These are phyloP conservation scores for Epinotia nisella DNA, from an alignment of 2,888 invertebrate species.

Conservation along the genomic window DNA sequence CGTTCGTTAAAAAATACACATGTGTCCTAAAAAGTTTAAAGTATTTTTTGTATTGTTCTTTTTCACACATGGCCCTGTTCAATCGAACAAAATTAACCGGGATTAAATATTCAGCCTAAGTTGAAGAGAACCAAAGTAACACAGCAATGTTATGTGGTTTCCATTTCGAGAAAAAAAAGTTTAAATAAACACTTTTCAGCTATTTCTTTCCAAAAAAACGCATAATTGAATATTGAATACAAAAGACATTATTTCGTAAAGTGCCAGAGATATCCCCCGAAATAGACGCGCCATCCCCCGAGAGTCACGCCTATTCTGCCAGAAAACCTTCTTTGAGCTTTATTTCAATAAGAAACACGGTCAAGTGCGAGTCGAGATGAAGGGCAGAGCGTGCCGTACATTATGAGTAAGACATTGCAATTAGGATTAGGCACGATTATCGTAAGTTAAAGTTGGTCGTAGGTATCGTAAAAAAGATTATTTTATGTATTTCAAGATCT, in stretches of 20 bases:
- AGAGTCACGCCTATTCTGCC: slow-evolving; percentile 38
- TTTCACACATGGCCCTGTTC: too few relatives aligned
- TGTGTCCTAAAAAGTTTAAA: too few relatives aligned
- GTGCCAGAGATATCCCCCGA: slow-evolving; percentile 34
- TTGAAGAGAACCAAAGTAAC: not conserved
- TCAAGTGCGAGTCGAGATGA: slow-evolving; percentile 4
- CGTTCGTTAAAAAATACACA: too few relatives aligned
- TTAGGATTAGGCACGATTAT: too few relatives aligned
- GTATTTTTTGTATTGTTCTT: too few relatives aligned
- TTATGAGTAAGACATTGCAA: too few relatives aligned
- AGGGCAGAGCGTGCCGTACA: not conserved
- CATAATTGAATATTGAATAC: slow-evolving; percentile 40
- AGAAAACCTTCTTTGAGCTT: slow-evolving; percentile 38
- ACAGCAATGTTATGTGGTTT: not conserved
- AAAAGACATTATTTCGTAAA: slow-evolving; percentile 39
- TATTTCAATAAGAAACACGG: slow-evolving; percentile 31
- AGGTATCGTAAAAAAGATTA: too few relatives aligned
- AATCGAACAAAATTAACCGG: too few relatives aligned
- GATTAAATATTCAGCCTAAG: not conserved
- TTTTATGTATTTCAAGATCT: too few relatives aligned
- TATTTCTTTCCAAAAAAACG: not conserved
- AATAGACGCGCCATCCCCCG: slow-evolving; percentile 35
- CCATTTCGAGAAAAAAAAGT: not conserved
- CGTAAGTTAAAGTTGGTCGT: too few relatives aligned
- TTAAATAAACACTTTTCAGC: not conserved